phyloP scores from a whole-genome alignment of 2,113 vertebrate genomes.

The Albula glossodonta region DNA sequence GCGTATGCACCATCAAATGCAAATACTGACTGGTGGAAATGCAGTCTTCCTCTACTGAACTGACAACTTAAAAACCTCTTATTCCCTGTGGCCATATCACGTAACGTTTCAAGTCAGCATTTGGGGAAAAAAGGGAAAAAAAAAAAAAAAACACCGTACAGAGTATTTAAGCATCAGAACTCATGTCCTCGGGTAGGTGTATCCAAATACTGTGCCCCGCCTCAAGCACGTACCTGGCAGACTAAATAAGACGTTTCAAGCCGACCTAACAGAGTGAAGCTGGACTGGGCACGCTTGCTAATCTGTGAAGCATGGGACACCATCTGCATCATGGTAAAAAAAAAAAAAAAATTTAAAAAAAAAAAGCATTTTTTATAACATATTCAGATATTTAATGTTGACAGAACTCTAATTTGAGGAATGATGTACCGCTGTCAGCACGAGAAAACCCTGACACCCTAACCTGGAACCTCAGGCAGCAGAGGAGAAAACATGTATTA shows the following conservation, averaged over 20 bases:
- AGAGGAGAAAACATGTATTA: neutral
- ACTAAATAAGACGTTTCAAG: too few relatives aligned
- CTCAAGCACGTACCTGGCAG: too few relatives aligned
- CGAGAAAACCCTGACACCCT: neutral
- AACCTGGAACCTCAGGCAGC: neutral
- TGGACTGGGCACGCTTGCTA: neutral
- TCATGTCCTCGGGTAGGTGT: neutral
- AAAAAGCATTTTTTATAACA: too few relatives aligned
- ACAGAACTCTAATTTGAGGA: neutral
- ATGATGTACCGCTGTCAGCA: neutral
- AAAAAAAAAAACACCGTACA: neutral
- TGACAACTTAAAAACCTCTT: neutral
- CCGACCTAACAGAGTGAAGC: too few relatives aligned
- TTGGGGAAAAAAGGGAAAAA: neutral
- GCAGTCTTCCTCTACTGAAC: neutral
- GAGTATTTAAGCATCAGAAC: neutral
- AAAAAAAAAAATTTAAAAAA: too few relatives aligned
- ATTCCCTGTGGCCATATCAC: neutral
- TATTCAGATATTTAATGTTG: constrained; percentile 5
- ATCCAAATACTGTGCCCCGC: neutral
- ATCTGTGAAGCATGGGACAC: neutral
- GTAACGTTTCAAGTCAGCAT: neutral
- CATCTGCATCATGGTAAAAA: neutral
- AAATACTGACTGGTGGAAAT: neutral
- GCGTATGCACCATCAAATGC: neutral